Evolutionary conservation across 2,113 vertebrate genomes (phyloP), one percentile per base, ranked within the genome.

Genomic region (Galbula dea): DNA sequence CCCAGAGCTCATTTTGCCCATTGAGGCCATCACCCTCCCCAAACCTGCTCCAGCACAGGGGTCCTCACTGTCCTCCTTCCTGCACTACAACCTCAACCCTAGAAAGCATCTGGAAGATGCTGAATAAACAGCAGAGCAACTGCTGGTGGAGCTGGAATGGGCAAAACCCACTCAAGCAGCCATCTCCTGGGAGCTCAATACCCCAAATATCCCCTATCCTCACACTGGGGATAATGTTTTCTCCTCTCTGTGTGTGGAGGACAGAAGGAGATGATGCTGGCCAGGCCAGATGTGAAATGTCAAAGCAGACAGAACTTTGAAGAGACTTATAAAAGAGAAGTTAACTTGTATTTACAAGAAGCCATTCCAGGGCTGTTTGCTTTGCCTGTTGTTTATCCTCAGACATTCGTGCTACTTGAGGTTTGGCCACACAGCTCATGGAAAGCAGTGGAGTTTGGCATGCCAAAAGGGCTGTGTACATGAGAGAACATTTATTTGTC

Each of bases 321-420:
- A 19, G 21, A 11, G 67, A 61, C 54, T 57, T 5, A 83, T 75
- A 93, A 68, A 93, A 73, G 52, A 41, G 21, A 46, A 68, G 4
- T 19, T 23, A n/a, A 45, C 10, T 43, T 11, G 49, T 90, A 72
- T 95, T 96, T 96, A 96, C 80, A 90, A 23, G 55, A 62, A 41
- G 65, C 92, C 27, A 6, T 93, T 95, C 90, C 94, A 73, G 67
- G 62, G 81, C 4, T 21, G 58, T 75, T 89, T 82, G 71, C 15
- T 68, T 73, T 15, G 61, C 66, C 82, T 48, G 16, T 30, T 94
- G 91, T 96, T 96, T 96, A 93, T 92, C 86, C 68, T 51, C 1
- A 24, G 79, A 32, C 29, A 7, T 94, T 88, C 11, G 51, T 92
- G 88, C 93, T 92, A 88, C 86, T 34, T 58, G 80, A 77, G 90